Evolutionary conservation across 2,797 vertebrate genomes (phyloP).

Genomic region (Lepus townsendii): DNA sequence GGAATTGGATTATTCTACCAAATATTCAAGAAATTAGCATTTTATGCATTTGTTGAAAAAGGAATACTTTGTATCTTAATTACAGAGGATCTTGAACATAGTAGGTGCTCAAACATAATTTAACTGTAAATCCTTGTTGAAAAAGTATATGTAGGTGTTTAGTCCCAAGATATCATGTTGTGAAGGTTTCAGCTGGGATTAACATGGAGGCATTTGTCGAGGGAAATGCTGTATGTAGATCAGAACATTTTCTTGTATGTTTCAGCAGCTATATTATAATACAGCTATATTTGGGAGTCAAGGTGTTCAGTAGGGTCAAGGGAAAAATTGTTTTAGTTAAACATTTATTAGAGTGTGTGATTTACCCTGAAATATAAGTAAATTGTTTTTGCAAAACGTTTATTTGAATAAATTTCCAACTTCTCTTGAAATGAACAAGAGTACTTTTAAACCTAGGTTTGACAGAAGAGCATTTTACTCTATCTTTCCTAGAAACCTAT

Average conservation of each 20-base stretch:
- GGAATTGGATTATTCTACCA: neutral
- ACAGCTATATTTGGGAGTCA: neutral
- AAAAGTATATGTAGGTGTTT: neutral
- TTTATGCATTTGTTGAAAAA: neutral
- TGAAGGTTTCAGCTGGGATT: neutral
- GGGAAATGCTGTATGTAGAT: neutral
- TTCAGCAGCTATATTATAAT: neutral
- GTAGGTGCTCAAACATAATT: neutral
- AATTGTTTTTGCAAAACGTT: constrained; percentile 4
- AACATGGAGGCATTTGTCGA: neutral
- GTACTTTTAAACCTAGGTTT: neutral
- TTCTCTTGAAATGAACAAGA: constrained; percentile 32
- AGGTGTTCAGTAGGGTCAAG: neutral
- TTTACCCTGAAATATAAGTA: neutral
- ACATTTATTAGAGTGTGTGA: neutral
- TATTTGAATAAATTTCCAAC: neutral
- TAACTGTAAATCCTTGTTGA: constrained; percentile 21
- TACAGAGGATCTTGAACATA: neutral
- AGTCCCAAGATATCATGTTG: neutral
- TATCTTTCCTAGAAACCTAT: neutral
- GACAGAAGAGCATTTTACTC: constrained; percentile 7
- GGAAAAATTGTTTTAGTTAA: constrained; percentile 19
- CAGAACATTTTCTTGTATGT: neutral
- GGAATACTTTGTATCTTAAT: neutral
- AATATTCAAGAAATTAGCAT: neutral